Conservation (phyloP, 2,113 vertebrate genomes). For the Oryzias javanicus region DNA sequence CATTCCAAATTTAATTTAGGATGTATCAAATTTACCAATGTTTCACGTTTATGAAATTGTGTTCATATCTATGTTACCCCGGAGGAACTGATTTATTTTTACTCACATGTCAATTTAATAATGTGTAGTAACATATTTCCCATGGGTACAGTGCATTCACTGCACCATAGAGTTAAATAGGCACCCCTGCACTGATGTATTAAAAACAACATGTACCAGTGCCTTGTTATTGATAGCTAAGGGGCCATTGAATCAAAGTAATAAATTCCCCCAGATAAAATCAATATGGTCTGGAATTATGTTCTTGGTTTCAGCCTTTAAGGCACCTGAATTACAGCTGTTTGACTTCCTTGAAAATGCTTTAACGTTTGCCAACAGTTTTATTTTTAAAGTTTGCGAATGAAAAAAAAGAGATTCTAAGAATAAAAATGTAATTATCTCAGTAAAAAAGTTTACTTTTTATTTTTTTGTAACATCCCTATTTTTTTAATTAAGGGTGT, state of each 20-base stretch:
- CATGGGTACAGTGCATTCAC: slow-evolving; percentile 24
- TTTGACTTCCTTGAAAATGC: no score
- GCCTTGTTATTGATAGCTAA: slow-evolving; percentile 31
- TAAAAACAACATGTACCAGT: slow-evolving; percentile 27
- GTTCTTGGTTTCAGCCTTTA: not conserved
- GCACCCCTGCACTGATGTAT: slow-evolving; percentile 47
- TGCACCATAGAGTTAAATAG: slow-evolving; percentile 16
- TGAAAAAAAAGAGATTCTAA: no score
- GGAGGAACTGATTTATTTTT: slow-evolving; percentile 42
- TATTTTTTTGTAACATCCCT: no score
- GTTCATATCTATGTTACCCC: slow-evolving; percentile 11
- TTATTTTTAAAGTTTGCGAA: no score
- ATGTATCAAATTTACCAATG: slow-evolving; percentile 5
- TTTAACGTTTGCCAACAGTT: no score
- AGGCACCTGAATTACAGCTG: not conserved
- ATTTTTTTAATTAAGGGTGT: no score
- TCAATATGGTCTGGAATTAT: slow-evolving; percentile 1
- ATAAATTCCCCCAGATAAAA: slow-evolving; percentile 31
- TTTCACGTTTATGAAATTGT: slow-evolving; percentile 1
- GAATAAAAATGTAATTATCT: no score
- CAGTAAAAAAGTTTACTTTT: no score
- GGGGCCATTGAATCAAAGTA: slow-evolving; percentile 33
- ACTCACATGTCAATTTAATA: slow-evolving; percentile 46
- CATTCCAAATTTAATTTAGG: slow-evolving; percentile 12
- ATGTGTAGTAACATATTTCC: slow-evolving; percentile 41